phyloP scores from a whole-genome alignment of 2,113 vertebrate species.

The Neoarius graeffei region DNA sequence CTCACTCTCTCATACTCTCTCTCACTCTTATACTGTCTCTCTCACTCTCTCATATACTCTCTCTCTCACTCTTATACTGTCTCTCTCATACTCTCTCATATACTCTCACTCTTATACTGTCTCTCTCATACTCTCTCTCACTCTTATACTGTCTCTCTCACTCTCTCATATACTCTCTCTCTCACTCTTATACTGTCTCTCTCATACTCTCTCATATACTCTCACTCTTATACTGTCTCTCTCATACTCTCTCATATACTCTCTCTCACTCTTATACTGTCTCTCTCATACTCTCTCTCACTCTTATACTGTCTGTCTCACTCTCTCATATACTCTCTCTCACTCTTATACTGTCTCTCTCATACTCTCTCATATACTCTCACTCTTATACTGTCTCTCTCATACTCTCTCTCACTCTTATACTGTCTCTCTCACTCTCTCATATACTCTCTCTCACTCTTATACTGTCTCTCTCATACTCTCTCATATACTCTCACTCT shows the following conservation, averaged over 20 bases:
- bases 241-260: not conserved
- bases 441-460: accelerated
- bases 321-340: not conserved
- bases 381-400: not conserved
- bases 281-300: not conserved
- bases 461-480: too few relatives aligned
- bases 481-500: not conserved
- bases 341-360: not conserved
- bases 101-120: not conserved
- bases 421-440: not conserved
- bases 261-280: not conserved
- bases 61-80: not conserved
- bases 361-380: too few relatives aligned
- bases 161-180: too few relatives aligned
- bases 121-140: not conserved
- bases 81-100: not conserved
- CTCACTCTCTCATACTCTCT: not conserved
- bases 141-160: not conserved
- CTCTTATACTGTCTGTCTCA: not conserved
- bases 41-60: not conserved
- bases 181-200: not conserved
- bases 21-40: not conserved
- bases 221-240: not conserved
- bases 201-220: not conserved
- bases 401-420: not conserved